Percentiles rank a stretch among this genome's conserved stretches.
Conservation (phyloP, 2,797 vertebrate genomes). For the Squalus acanthias region DNA sequence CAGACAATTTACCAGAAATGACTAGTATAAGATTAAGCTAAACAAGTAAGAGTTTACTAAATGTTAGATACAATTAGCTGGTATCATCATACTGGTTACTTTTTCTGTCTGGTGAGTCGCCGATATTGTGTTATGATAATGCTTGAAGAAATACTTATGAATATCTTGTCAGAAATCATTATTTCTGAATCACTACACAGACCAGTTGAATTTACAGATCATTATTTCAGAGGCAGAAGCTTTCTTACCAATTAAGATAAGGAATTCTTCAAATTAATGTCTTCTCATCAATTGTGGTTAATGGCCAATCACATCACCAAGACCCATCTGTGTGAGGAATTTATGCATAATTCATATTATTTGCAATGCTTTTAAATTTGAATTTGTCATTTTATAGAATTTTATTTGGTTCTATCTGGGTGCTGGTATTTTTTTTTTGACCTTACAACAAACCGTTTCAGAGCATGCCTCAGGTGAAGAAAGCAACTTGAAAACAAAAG, state of each 20-base stretch:
- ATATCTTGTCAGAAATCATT: constrained; percentile 29
- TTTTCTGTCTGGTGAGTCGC: neutral
- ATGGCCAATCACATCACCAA: constrained; percentile 20
- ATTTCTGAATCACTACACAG: neutral
- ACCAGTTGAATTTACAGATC: constrained; percentile 3
- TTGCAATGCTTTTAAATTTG: constrained; percentile 28
- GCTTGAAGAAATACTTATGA: neutral
- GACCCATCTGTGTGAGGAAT: neutral
- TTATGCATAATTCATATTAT: constrained; percentile 32
- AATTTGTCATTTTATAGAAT: neutral
- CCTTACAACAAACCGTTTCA: neutral
- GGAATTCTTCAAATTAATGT: constrained; percentile 8
- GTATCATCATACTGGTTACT: neutral
- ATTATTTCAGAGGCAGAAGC: constrained; percentile 9
- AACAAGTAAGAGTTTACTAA: neutral
- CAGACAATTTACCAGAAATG: neutral
- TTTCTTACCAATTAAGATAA: constrained; percentile 31
- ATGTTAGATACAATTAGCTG: neutral
- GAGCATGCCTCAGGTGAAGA: neutral
- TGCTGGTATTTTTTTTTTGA: neutral
- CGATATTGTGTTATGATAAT: neutral
- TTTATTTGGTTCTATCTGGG: neutral
- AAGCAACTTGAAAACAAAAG: neutral
- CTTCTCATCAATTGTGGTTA: constrained; percentile 16
- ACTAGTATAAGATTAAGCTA: neutral